Conservation (phyloP, 2,797 vertebrate genomes). For the Sebastes hopkinsi region DNA sequence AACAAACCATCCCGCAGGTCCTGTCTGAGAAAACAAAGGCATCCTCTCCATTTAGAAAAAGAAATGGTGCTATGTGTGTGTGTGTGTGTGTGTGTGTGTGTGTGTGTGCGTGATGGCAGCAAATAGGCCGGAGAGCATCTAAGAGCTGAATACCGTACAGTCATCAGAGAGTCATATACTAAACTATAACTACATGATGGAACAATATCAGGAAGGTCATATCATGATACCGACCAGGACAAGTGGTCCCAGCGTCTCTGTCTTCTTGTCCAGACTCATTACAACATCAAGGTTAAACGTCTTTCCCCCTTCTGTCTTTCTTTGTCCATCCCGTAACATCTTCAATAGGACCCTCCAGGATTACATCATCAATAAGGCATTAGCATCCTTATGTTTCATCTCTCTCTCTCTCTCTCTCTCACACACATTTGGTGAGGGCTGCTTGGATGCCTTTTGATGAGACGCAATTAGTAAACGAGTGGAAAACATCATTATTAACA, state of each 20-base stretch:
- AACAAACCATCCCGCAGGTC: background rate
- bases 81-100: no score
- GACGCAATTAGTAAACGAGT: conserved; percentile 30
- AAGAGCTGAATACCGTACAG: background rate
- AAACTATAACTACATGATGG: background rate
- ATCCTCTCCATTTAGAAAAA: background rate
- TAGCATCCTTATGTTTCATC: conserved; percentile 68
- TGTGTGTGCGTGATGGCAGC: background rate
- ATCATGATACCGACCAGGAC: conserved; percentile 1
- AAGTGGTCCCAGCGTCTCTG: background rate
- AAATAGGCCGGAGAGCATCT: background rate
- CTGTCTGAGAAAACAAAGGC: conserved; percentile 14
- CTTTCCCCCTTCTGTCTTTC: background rate
- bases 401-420: background rate
- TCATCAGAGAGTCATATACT: background rate
- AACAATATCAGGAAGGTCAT: conserved; percentile 3
- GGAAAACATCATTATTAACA: conserved; percentile 23
- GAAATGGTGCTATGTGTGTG: background rate
- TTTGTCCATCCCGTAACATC: conserved; percentile 51
- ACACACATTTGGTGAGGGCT: conserved; percentile 60
- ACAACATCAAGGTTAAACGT: conserved; percentile 53
- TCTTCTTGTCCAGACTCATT: conserved; percentile 40
- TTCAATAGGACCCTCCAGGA: conserved; percentile 73
- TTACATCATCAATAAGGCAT: conserved; percentile 79
- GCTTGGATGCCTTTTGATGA: conserved; percentile 9